Percentiles rank a stretch among this genome's conserved stretches.
phyloP scores from a whole-genome alignment of 2,888 invertebrate genomes.

The Horisme vitalbata region DNA sequence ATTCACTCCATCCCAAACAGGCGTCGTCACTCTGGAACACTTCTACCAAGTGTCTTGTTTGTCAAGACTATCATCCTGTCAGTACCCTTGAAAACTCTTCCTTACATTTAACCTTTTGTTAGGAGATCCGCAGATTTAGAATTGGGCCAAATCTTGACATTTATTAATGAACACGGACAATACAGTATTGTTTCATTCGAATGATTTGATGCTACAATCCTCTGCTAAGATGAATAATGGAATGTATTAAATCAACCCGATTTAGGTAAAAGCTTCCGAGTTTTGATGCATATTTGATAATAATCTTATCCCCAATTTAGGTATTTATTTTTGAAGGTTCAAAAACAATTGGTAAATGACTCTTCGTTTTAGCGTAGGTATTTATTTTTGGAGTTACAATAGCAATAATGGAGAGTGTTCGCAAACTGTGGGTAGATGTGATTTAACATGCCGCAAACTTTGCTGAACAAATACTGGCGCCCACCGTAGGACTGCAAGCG shows the following conservation, averaged over 20 bases:
- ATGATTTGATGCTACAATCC: slow-evolving; percentile 42
- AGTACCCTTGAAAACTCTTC: slow-evolving; percentile 38
- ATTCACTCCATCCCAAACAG: slow-evolving; percentile 43
- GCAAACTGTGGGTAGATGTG: slow-evolving; percentile 35
- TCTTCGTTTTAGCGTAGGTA: not conserved
- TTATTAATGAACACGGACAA: slow-evolving; percentile 54
- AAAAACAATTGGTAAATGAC: slow-evolving; percentile 3
- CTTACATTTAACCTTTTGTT: slow-evolving; percentile 48
- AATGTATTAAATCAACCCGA: slow-evolving; percentile 49
- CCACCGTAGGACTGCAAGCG: slow-evolving; percentile 41
- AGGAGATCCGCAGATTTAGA: slow-evolving; percentile 31
- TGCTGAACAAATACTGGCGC: slow-evolving; percentile 49
- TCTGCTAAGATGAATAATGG: slow-evolving; percentile 42
- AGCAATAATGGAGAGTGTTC: slow-evolving; percentile 41
- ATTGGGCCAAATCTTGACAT: slow-evolving; percentile 48
- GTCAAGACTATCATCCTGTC: slow-evolving; percentile 33
- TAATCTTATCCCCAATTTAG: slow-evolving; percentile 6
- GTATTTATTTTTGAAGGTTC: slow-evolving; percentile 21
- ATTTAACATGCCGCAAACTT: slow-evolving; percentile 50
- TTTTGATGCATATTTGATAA: slow-evolving; percentile 28
- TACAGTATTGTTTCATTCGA: slow-evolving; percentile 47
- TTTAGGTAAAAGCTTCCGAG: slow-evolving; percentile 42
- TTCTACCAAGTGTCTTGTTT: slow-evolving; percentile 43
- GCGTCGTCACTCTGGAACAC: slow-evolving; percentile 45
- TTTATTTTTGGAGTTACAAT: slow-evolving; percentile 16